These are phyloP conservation scores for Acrossocheilus fasciatus DNA, from an alignment of 2,797 vertebrate species.

Conservation along the genomic window DNA sequence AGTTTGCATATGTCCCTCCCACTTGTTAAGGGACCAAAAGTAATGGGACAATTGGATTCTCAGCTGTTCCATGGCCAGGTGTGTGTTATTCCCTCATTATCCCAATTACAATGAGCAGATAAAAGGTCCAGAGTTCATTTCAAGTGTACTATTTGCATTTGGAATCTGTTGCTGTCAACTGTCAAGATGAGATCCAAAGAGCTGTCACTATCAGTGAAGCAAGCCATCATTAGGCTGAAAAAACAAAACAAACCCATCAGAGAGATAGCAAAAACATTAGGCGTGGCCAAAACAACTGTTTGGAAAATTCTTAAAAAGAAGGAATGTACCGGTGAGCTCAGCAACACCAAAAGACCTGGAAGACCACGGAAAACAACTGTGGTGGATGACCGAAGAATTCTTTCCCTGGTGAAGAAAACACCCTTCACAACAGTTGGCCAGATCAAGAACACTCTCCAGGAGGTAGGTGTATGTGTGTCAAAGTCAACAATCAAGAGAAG, in stretches of 20 bases:
- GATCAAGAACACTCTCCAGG: constrained; percentile 47
- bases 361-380: constrained; percentile 60
- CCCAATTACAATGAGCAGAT: no score
- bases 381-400: constrained; percentile 55
- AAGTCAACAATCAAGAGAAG: no score
- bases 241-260: constrained; percentile 50
- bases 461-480: constrained; percentile 44
- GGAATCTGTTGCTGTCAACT: constrained; percentile 30
- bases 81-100: no score
- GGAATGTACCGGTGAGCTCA: constrained; percentile 49
- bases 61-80: no score
- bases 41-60: no score
- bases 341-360: constrained; percentile 54
- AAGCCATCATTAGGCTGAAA: constrained; percentile 57
- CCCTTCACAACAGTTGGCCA: constrained; percentile 51
- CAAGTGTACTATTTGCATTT: no score
- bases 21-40: no score
- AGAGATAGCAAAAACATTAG: no score
- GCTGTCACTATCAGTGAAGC: constrained; percentile 53
- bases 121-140: no score
- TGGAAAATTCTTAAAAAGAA: constrained; percentile 47
- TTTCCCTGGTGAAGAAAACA: constrained; percentile 57
- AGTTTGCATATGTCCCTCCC: no score
- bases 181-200: constrained; percentile 54
- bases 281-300: constrained; percentile 47